A percentile compares a stretch with the other conserved stretches of the same genome.
These are phyloP conservation scores for Chymomyza amoena DNA, from an alignment of 2,888 invertebrate species.

Conservation along the genomic window DNA sequence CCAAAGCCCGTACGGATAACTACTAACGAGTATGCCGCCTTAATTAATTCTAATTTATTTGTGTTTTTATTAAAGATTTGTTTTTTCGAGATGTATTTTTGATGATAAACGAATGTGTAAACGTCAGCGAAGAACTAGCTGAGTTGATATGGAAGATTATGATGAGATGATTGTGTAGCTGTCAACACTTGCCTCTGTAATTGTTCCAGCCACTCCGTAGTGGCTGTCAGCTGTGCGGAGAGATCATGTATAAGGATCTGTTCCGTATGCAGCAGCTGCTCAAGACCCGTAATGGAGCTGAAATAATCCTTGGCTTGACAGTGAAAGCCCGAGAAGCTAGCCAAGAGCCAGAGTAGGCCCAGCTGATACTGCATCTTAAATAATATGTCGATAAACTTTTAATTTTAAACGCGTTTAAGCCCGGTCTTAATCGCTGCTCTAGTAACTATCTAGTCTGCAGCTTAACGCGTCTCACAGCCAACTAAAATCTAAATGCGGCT, in stretches of 20 bases:
- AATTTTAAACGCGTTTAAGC: neutral
- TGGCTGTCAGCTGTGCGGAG: slow-evolving; percentile 48
- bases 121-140: slow-evolving; percentile 39
- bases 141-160: neutral
- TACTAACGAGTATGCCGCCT: slow-evolving; percentile 16
- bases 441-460: slow-evolving; percentile 34
- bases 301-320: slow-evolving; percentile 63
- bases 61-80: slow-evolving; percentile 48
- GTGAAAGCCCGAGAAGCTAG: slow-evolving; percentile 1
- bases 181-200: slow-evolving; percentile 60
- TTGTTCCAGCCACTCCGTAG: slow-evolving; percentile 44
- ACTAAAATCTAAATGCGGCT: slow-evolving; percentile 35
- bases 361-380: neutral
- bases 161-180: no score
- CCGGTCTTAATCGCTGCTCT: neutral
- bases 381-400: neutral
- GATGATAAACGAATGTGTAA: slow-evolving; percentile 26
- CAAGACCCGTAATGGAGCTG: slow-evolving; percentile 71
- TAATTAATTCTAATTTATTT: slow-evolving; percentile 75
- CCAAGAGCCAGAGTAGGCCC: slow-evolving; percentile 30
- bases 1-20: slow-evolving; percentile 10
- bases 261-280: slow-evolving; percentile 67
- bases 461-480: slow-evolving; percentile 47
- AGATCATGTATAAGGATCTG: slow-evolving; percentile 59
- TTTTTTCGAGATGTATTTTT: slow-evolving; percentile 30